phyloP scores from a whole-genome alignment of 2,888 invertebrate genomes.

The Protula sp. region DNA sequence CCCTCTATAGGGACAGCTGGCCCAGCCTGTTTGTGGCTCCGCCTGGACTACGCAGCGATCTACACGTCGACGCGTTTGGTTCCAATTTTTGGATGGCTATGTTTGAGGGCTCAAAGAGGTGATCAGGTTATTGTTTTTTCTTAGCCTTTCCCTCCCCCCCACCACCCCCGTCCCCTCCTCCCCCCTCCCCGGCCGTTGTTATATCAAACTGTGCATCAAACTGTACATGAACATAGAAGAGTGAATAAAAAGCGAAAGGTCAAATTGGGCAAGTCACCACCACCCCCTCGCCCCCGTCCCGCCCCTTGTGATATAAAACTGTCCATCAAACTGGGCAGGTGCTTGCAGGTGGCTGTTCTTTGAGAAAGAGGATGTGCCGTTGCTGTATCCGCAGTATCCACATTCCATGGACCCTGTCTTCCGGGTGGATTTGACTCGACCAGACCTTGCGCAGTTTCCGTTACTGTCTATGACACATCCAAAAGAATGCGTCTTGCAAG shows the following conservation, averaged over 20 bases:
- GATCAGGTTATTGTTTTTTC: background rate
- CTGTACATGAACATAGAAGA: no score
- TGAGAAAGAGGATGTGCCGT: constrained; percentile 27
- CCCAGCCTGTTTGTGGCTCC: constrained; percentile 47
- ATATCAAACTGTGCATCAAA: no score
- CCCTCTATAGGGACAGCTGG: constrained; percentile 43
- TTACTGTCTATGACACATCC: constrained; percentile 32
- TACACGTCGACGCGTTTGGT: constrained; percentile 47
- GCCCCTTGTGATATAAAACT: no score
- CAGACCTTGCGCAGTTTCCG: constrained; percentile 31
- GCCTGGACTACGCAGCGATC: constrained; percentile 34
- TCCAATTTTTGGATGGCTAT: constrained; percentile 50
- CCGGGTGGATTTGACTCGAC: constrained; percentile 29
- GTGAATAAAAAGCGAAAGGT: no score
- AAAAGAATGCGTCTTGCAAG: constrained; percentile 33
- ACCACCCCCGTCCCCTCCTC: no score
- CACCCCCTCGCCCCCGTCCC: no score
- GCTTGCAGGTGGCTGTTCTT: constrained; percentile 45
- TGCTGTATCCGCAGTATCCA: constrained; percentile 35
- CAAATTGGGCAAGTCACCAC: no score
- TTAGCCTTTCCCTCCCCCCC: no score
- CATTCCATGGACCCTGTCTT: constrained; percentile 40
- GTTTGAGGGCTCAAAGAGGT: constrained; percentile 39
- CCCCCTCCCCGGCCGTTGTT: no score
- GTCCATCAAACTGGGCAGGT: no score